Evolutionary conservation across 2,113 vertebrate genomes (phyloP).

Genomic region (Cacatua alba): DNA sequence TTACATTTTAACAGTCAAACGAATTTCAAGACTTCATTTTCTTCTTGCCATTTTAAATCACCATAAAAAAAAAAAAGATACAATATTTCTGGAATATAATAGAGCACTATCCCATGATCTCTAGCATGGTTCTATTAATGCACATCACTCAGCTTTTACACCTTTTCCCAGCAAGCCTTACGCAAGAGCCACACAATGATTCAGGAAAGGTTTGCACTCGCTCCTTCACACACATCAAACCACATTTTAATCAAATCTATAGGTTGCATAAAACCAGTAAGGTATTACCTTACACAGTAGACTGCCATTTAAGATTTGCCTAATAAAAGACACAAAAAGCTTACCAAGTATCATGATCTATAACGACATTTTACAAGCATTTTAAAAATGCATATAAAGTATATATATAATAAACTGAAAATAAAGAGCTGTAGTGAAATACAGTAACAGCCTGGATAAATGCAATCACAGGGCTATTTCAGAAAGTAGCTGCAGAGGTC

Average conservation of each 20-base stretch:
- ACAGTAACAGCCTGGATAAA: neutral
- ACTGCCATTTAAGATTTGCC: neutral
- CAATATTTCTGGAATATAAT: constrained; percentile 22
- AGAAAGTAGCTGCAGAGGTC: neutral
- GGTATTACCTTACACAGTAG: neutral
- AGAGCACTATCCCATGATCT: neutral
- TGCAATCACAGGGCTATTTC: neutral
- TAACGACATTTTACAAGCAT: neutral
- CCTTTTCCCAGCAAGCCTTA: neutral
- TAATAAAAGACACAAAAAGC: neutral
- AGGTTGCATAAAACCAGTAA: neutral
- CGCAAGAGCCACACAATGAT: neutral
- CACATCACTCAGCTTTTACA: neutral
- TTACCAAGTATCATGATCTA: neutral
- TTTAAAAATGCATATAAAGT: neutral
- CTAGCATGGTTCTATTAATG: neutral
- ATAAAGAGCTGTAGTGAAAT: neutral
- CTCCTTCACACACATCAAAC: neutral
- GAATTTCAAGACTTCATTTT: constrained; percentile 34
- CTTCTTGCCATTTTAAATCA: constrained; percentile 29
- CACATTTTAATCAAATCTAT: neutral
- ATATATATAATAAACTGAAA: neutral
- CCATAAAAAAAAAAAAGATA: neutral
- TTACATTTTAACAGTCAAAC: constrained; percentile 27
- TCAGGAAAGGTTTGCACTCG: neutral